Conservation (phyloP, 2,113 vertebrate genomes). For the Neogobius melanostomus region DNA sequence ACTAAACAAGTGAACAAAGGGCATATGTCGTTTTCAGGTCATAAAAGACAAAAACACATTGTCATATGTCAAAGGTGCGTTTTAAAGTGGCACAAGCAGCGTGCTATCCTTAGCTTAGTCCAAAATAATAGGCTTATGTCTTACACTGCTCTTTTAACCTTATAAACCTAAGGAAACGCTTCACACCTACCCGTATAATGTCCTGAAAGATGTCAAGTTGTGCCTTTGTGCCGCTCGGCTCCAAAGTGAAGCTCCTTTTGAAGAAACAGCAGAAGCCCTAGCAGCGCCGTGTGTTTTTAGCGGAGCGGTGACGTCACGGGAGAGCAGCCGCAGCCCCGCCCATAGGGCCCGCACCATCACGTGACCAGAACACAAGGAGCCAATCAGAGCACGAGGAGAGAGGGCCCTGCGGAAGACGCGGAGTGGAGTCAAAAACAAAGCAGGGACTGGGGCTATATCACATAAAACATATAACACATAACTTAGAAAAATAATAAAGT, state of each 20-base stretch:
- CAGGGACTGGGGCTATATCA: neutral
- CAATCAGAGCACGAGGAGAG: constrained; percentile 62
- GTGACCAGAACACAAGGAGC: constrained; percentile 68
- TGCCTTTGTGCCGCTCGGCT: neutral
- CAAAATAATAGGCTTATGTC: constrained; percentile 18
- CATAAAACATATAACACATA: too few species aligned
- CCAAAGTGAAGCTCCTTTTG: neutral
- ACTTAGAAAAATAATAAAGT: too few species aligned
- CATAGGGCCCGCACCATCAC: constrained; percentile 69
- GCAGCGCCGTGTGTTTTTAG: constrained; percentile 22
- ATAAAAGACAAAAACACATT: neutral
- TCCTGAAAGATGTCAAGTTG: neutral
- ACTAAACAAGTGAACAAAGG: too few species aligned
- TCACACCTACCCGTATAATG: neutral
- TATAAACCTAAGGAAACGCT: neutral
- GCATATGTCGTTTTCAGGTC: neutral
- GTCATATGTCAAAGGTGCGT: neutral
- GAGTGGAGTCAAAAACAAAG: accelerated
- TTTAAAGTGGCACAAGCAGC: too few species aligned
- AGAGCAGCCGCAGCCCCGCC: constrained; percentile 65
- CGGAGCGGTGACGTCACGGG: constrained; percentile 11
- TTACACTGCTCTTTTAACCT: neutral
- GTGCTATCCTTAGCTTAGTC: neutral
- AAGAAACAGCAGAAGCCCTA: constrained; percentile 1
- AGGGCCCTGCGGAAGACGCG: constrained; percentile 12